phyloP scores from a whole-genome alignment of 2,113 vertebrate species.

The Seriola dumerili region DNA sequence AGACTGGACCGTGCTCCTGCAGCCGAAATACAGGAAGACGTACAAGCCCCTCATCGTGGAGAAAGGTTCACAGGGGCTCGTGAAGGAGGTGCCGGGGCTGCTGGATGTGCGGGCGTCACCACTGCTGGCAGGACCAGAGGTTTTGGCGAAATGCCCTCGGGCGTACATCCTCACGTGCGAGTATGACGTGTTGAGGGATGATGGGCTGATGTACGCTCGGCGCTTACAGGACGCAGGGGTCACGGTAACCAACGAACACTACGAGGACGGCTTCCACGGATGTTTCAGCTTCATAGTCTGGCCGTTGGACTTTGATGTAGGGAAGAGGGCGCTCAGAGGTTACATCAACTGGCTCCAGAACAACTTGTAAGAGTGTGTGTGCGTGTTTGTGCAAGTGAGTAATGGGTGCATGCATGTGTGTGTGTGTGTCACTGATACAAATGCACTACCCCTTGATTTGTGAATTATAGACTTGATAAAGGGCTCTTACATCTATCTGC shows the following conservation, averaged over 20 bases:
- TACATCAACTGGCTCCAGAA: constrained; percentile 92
- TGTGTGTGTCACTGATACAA: constrained; percentile 1
- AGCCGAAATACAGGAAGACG: constrained; percentile 82
- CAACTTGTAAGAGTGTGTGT: constrained; percentile 83
- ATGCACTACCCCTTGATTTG: constrained; percentile 10
- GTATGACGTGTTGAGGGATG: constrained; percentile 92
- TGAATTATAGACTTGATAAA: constrained; percentile 27
- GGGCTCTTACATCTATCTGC: constrained; percentile 25
- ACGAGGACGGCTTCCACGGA: constrained; percentile 93
- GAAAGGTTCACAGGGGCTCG: constrained; percentile 77
- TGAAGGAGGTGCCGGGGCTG: constrained; percentile 85
- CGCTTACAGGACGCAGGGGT: constrained; percentile 90
- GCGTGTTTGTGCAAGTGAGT: background rate
- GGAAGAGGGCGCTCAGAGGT: constrained; percentile 84
- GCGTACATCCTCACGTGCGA: constrained; percentile 94
- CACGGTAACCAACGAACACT: constrained; percentile 89
- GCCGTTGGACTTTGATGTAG: constrained; percentile 89
- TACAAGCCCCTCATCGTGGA: constrained; percentile 83
- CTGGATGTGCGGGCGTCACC: constrained; percentile 89
- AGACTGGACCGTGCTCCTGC: constrained; percentile 91
- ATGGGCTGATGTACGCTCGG: constrained; percentile 92
- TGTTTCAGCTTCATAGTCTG: constrained; percentile 90
- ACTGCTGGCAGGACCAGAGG: constrained; percentile 86
- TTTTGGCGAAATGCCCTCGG: constrained; percentile 86
- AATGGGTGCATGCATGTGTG: background rate